These are phyloP conservation scores for Aeoliscus strigatus DNA, from an alignment of 2,797 vertebrate genomes.

Conservation along the genomic window DNA sequence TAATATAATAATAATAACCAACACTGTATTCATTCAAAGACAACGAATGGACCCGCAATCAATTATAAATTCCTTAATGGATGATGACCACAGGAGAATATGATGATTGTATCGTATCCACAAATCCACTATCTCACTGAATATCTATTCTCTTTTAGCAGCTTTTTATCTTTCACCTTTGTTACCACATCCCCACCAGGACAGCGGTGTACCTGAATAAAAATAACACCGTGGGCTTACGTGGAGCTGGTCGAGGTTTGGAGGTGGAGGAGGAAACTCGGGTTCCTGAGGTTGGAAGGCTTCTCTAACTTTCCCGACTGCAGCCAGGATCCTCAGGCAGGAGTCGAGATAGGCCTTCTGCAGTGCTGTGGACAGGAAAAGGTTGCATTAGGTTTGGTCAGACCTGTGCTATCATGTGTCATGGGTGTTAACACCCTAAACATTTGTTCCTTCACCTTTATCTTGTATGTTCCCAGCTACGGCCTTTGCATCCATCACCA, in stretches of 20 bases:
- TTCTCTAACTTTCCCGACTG: slow-evolving; percentile 95
- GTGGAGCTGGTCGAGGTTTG: slow-evolving; percentile 92
- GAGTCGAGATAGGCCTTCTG: slow-evolving; percentile 97
- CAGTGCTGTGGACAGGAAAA: slow-evolving; percentile 71
- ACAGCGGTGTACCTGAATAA: no score
- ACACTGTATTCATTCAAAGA: no score
- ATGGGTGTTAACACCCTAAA: not conserved
- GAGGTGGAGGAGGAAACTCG: slow-evolving; percentile 95
- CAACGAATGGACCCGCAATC: no score
- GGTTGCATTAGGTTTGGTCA: not conserved
- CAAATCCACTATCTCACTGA: no score
- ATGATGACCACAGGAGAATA: no score
- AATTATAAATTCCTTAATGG: no score
- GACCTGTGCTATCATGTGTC: not conserved
- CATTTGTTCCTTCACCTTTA: slow-evolving; percentile 80
- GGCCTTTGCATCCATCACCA: slow-evolving; percentile 97
- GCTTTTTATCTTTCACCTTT: no score
- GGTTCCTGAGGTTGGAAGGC: slow-evolving; percentile 95
- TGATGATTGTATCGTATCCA: no score
- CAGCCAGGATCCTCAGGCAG: slow-evolving; percentile 89
- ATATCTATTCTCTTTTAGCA: no score
- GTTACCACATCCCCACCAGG: no score
- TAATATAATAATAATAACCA: no score
- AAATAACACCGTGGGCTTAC: slow-evolving; percentile 65
- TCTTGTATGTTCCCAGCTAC: slow-evolving; percentile 96